phyloP scores from a whole-genome alignment of 2,888 invertebrate species.

The Dendrolimus houi region DNA sequence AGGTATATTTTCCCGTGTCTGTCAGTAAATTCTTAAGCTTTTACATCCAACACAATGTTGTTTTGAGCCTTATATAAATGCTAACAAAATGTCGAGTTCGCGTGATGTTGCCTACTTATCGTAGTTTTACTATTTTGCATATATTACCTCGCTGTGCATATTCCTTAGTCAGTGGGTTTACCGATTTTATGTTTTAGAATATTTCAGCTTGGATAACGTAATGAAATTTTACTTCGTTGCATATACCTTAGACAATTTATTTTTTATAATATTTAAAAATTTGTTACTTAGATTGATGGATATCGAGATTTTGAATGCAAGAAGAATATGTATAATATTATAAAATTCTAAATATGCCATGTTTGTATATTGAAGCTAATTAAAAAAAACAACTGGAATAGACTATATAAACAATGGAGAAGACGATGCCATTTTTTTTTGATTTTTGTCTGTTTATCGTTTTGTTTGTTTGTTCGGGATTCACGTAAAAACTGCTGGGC shows the following conservation, averaged over 20 bases:
- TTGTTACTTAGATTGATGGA: too few species aligned
- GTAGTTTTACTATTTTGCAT: conserved; percentile 67
- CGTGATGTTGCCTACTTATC: conserved; percentile 64
- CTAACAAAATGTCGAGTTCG: conserved; percentile 69
- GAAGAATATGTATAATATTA: too few species aligned
- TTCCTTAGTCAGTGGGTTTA: conserved; percentile 32
- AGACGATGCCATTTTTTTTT: too few species aligned
- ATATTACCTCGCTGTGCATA: conserved; percentile 53
- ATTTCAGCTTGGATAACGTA: conserved; percentile 12
- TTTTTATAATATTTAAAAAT: conserved; percentile 3
- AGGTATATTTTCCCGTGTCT: conserved; percentile 15
- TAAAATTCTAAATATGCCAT: too few species aligned
- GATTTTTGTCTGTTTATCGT: too few species aligned
- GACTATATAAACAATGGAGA: too few species aligned
- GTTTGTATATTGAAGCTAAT: too few species aligned
- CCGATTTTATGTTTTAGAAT: conserved; percentile 29
- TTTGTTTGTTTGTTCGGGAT: too few species aligned
- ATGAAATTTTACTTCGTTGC: conserved; percentile 4
- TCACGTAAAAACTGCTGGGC: too few species aligned
- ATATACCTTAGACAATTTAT: conserved; percentile 2
- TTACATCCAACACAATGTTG: conserved; percentile 19
- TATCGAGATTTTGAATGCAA: too few species aligned
- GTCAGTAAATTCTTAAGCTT: conserved; percentile 16
- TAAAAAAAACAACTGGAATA: too few species aligned
- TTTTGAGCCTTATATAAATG: conserved; percentile 55